Conservation (phyloP, 2,888 invertebrate species). For the Alloscopus bannaensis region DNA sequence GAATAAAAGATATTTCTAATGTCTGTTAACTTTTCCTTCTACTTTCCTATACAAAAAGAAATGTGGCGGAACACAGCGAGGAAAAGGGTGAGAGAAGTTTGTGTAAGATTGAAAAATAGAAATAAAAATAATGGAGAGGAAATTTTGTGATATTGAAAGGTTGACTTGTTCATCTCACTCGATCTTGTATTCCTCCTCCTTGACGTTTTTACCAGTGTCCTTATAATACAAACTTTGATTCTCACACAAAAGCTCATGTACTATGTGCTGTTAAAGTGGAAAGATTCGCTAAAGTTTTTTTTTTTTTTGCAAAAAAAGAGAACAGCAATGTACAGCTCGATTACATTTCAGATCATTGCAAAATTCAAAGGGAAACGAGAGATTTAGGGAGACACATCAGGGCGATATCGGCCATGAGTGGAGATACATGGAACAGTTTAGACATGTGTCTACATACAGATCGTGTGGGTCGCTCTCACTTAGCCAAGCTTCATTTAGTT, state of each 20-base stretch:
- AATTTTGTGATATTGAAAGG: slow-evolving; percentile 48
- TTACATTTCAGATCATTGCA: slow-evolving; percentile 22
- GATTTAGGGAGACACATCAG: slow-evolving; percentile 55
- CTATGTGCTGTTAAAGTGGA: too few relatives aligned
- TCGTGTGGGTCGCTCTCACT: slow-evolving; percentile 35
- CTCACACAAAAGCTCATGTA: slow-evolving; percentile 36
- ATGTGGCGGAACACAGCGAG: slow-evolving; percentile 12
- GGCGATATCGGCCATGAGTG: slow-evolving; percentile 53
- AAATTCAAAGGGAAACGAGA: slow-evolving; percentile 43
- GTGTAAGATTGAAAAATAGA: slow-evolving; percentile 40
- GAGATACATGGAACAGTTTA: slow-evolving; percentile 11
- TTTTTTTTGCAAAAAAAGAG: slow-evolving; percentile 1
- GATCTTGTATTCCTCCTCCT: slow-evolving; percentile 15
- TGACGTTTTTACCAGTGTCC: background rate
- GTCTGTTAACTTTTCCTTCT: slow-evolving; percentile 16
- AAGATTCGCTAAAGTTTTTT: too few relatives aligned
- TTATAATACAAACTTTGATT: too few relatives aligned
- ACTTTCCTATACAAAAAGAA: slow-evolving; percentile 34
- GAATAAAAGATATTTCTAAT: slow-evolving; percentile 38
- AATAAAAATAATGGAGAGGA: slow-evolving; percentile 43
- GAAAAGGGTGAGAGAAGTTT: slow-evolving; percentile 17
- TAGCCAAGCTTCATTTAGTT: slow-evolving; percentile 55
- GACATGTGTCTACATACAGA: background rate
- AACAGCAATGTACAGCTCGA: too few relatives aligned
- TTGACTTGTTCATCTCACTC: slow-evolving; percentile 41